Conservation (phyloP, 2,113 vertebrate species). For the Carassius gibelio region DNA sequence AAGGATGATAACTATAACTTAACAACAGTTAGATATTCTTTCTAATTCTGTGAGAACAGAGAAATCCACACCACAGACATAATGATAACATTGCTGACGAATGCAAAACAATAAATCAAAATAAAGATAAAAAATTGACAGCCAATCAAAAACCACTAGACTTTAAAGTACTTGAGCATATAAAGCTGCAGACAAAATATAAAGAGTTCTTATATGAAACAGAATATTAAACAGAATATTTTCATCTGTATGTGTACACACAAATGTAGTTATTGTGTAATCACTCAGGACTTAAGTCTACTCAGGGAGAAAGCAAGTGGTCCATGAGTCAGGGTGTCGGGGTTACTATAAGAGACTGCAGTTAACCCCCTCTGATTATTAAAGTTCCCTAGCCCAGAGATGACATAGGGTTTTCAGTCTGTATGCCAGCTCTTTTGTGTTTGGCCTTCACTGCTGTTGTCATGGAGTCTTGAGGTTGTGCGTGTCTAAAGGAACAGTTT, state of each 20-base stretch:
- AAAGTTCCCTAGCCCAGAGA: constrained; percentile 33
- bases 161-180: too few species aligned
- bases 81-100: background rate
- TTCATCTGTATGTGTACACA: too few species aligned
- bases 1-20: background rate
- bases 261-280: background rate
- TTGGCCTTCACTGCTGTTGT: constrained; percentile 33
- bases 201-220: background rate
- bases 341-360: constrained; percentile 36
- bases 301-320: background rate
- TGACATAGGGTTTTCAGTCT: background rate
- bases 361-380: constrained; percentile 48
- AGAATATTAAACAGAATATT: background rate
- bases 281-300: background rate
- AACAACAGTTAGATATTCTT: too few species aligned
- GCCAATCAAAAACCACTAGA: background rate
- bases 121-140: background rate
- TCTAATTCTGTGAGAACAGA: background rate
- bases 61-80: background rate
- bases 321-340: constrained; percentile 13
- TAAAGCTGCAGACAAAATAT: background rate
- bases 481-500: background rate
- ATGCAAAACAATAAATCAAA: too few species aligned
- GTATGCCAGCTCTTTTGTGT: constrained; percentile 20
- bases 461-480: constrained; percentile 27